These are phyloP conservation scores for Tenebrosternarchus preto DNA, from an alignment of 2,113 vertebrate species.

Conservation along the genomic window DNA sequence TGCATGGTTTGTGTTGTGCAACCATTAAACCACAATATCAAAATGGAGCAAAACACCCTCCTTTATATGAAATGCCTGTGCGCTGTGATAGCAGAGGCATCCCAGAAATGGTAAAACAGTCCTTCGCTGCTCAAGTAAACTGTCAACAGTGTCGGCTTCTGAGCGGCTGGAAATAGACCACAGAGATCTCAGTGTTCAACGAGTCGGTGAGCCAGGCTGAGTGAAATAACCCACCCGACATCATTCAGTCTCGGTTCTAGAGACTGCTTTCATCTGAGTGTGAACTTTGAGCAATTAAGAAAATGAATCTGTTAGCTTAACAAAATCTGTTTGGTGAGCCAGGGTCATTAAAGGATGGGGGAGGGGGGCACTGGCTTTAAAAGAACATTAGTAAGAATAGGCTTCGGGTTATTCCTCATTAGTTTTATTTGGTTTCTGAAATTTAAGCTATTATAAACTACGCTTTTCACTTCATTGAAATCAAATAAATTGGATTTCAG, in stretches of 20 bases:
- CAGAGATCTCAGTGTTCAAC: conserved; percentile 53
- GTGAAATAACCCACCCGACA: conserved; percentile 40
- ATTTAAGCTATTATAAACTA: neutral
- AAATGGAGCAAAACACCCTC: conserved; percentile 50
- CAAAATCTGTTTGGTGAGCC: conserved; percentile 46
- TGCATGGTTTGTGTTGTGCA: conserved; percentile 25
- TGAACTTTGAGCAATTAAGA: conserved; percentile 57
- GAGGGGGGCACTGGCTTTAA: conserved; percentile 32
- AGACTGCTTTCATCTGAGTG: conserved; percentile 50
- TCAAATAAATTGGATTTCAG: neutral
- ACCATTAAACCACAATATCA: conserved; percentile 45
- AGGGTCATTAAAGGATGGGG: conserved; percentile 40
- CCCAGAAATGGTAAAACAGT: conserved; percentile 61
- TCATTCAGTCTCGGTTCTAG: conserved; percentile 25
- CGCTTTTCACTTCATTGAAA: neutral
- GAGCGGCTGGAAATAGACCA: conserved; percentile 48
- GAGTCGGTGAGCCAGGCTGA: conserved; percentile 33
- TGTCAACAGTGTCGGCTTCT: conserved; percentile 47
- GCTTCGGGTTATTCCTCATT: neutral
- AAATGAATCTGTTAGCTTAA: conserved; percentile 55
- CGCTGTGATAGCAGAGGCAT: conserved; percentile 57
- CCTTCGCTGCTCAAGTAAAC: conserved; percentile 54
- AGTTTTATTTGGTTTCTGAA: neutral
- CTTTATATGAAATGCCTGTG: conserved; percentile 46
- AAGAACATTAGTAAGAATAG: conserved; percentile 14